phyloP scores from a whole-genome alignment of 2,113 vertebrate genomes.

The Lepus americanus region DNA sequence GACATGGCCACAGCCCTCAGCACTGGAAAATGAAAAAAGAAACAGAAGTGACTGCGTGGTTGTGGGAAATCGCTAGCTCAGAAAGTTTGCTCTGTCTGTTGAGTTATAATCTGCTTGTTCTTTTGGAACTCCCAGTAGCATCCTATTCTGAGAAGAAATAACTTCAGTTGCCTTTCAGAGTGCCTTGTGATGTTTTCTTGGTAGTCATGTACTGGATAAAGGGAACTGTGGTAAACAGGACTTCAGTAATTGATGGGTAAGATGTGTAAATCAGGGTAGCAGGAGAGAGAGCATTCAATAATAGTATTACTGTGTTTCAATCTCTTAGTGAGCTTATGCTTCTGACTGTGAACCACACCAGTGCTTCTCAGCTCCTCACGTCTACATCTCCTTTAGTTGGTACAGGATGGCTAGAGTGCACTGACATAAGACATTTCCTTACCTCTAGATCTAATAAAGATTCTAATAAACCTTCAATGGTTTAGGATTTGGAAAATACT shows the following conservation, averaged over 20 bases:
- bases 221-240: neutral
- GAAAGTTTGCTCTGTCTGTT: neutral
- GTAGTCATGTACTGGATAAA: neutral
- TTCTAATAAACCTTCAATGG: neutral
- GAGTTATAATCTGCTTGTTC: neutral
- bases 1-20: neutral
- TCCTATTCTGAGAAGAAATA: conserved; percentile 14
- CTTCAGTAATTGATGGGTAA: neutral
- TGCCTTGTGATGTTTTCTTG: neutral
- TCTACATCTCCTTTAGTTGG: neutral
- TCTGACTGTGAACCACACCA: neutral
- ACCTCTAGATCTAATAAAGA: neutral
- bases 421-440: neutral
- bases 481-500: neutral
- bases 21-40: neutral
- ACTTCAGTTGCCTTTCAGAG: neutral
- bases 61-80: neutral
- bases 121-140: neutral
- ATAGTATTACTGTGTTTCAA: too few relatives aligned
- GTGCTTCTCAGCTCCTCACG: neutral
- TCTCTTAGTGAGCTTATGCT: neutral
- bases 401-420: neutral
- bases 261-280: neutral
- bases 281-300: neutral
- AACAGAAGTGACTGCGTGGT: neutral